Percentiles rank a stretch among this genome's conserved stretches.
These are phyloP conservation scores for Malaclemys terrapin DNA, from an alignment of 2,113 vertebrate genomes.

Conservation along the genomic window DNA sequence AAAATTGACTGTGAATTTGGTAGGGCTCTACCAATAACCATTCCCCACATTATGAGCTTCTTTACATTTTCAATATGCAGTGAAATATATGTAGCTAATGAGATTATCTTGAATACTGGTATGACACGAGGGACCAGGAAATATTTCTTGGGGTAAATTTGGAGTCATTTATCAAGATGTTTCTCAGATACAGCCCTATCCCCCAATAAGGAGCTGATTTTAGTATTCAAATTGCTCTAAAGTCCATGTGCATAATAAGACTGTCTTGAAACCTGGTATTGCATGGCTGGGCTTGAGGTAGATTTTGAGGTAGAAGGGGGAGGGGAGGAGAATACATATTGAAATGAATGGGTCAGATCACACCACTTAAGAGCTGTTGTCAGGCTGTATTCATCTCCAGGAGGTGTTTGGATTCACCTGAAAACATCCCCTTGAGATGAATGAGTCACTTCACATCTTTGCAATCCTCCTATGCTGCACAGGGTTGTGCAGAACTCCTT, in stretches of 20 bases:
- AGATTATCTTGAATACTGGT: not conserved
- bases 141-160: not conserved
- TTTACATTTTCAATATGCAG: not conserved
- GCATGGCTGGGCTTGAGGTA: not conserved
- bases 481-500: not conserved
- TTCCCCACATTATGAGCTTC: not conserved
- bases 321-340: not conserved
- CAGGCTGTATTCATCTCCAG: not conserved
- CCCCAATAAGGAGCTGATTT: constrained; percentile 10
- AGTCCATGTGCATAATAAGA: not conserved
- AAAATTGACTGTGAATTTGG: too few species aligned
- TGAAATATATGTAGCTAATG: not conserved
- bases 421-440: not conserved
- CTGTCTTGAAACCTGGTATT: not conserved
- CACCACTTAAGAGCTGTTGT: not conserved
- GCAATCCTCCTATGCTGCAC: not conserved
- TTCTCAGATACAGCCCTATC: not conserved
- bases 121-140: not conserved
- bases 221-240: constrained; percentile 32
- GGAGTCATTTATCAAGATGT: not conserved
- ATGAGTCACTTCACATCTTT: not conserved
- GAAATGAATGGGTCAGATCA: not conserved
- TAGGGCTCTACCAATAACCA: not conserved
- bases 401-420: not conserved
- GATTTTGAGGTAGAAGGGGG: not conserved